Evolutionary conservation across 2,113 vertebrate species (phyloP), one percentile per base, ranked within the genome.

Genomic region (Acanthochromis polyacanthus): DNA sequence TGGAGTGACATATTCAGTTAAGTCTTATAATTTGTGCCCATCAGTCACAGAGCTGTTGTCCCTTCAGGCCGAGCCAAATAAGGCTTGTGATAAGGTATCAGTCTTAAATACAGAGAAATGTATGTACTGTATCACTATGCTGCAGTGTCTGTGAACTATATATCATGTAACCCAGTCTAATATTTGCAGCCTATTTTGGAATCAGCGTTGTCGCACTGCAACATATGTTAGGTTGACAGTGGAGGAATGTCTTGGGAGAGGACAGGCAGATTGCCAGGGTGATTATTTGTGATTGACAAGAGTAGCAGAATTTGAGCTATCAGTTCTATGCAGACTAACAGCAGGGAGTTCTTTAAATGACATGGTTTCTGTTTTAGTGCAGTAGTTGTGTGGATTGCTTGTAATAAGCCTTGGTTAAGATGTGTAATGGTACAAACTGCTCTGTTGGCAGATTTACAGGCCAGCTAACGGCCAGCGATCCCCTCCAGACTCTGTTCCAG

Each of bases 401-500:
- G 43, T 16, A 15, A 14, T 66, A 30, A 56, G 12, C 12, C 17
- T 46, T 50, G 19, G 3, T 62, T 65, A 61, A 23, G 51, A 63
- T 40, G 22, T 71, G 30, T 60, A 77, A n/a, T 82, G 52, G 85
- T 19, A 71, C 52, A 53, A 40, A n/a, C 23, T 10, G 64, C 16
- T 91, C 25, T 85, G 56, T 80, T 64, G 85, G 71, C 94, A 98
- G 97, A 91, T 98, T 99, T 89, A 98, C 96, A 78, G 95, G 93
- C 78, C 96, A 96, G 0, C 85, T 98, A 84, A 92, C 91, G 3
- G 68, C 88, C 86, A 96, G 93, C 0, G 97, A 99, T 80, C 96
- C 97, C 0, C 92, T 99, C 75, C 97, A 97, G 91, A 98, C 97
- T 1, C 85, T 98, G 57, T 99, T 98, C 90, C 97, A 99, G 92